Evolutionary conservation across 64 coral and sea anemone species (phyloP).

Genomic region (Porites lutea): DNA sequence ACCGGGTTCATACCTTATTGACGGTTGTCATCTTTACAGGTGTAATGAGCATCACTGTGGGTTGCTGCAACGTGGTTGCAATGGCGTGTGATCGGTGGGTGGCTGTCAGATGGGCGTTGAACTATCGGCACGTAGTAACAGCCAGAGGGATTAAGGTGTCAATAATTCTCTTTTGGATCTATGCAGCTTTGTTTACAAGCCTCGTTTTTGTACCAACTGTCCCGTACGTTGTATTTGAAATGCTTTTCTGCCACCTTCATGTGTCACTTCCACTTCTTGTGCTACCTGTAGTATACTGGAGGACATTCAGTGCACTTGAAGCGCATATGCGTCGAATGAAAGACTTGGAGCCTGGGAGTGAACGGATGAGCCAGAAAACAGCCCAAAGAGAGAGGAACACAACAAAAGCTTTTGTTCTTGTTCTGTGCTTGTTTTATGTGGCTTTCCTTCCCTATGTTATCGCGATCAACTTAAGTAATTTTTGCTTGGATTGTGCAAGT

Average conservation of each 20-base stretch:
- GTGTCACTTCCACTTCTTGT: neutral
- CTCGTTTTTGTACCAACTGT: neutral
- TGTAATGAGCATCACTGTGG: neutral
- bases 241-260: neutral
- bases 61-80: slow-evolving; percentile 6
- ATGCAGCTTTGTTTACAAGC: neutral
- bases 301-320: neutral
- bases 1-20: neutral
- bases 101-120: neutral
- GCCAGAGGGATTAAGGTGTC: neutral
- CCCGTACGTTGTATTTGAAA: neutral
- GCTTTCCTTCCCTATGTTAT: neutral
- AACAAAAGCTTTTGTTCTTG: slow-evolving; percentile 1
- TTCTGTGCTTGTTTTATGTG: slow-evolving; percentile 23
- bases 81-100: slow-evolving; percentile 22
- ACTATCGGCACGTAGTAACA: neutral
- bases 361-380: neutral
- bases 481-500: neutral
- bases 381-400: neutral
- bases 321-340: neutral
- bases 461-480: neutral
- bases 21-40: neutral
- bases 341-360: neutral
- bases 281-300: neutral
- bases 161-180: slow-evolving; percentile 1